phyloP scores from a whole-genome alignment of 2,888 invertebrate genomes.

The Cheilosia variabilis region DNA sequence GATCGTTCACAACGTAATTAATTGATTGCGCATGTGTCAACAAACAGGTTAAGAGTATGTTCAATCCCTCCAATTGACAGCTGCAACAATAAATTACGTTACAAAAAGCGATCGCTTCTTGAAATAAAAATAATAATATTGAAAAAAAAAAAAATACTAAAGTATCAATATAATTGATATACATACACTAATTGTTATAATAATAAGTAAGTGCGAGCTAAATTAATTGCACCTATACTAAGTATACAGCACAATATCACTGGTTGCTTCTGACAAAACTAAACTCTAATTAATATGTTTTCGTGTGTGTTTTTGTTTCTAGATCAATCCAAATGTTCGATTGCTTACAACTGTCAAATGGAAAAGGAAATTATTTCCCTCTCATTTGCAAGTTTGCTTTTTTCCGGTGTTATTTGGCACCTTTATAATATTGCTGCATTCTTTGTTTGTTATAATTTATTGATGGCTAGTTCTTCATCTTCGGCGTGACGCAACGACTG shows the following conservation, averaged over 20 bases:
- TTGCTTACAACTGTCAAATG: conserved; percentile 31
- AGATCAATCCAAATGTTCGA: conserved; percentile 39
- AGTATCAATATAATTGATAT: conserved; percentile 60
- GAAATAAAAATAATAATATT: conserved; percentile 21
- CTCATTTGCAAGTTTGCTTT: conserved; percentile 21
- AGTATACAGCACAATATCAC: conserved; percentile 84
- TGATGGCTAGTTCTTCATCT: conserved; percentile 84
- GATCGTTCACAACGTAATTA: conserved; percentile 68
- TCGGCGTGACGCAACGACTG: conserved; percentile 90
- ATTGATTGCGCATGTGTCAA: conserved; percentile 42
- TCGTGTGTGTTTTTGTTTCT: conserved; percentile 22
- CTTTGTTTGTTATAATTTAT: conserved; percentile 65
- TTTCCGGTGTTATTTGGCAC: conserved; percentile 76
- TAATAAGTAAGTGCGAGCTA: conserved; percentile 82
- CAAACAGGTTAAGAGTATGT: not conserved
- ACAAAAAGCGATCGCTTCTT: conserved; percentile 39
- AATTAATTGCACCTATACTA: conserved; percentile 84
- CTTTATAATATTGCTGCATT: conserved; percentile 73
- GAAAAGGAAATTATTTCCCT: conserved; percentile 69
- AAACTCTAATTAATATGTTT: conserved; percentile 67
- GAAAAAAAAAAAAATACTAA: not conserved
- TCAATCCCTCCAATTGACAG: not conserved
- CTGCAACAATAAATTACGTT: conserved; percentile 66
- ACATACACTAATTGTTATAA: conserved; percentile 65
- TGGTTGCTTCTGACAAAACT: conserved; percentile 83